A percentile compares a stretch with the other conserved stretches of the same genome.
These are phyloP conservation scores for Sthenelais limicola DNA, from an alignment of 2,888 invertebrate species.

Conservation along the genomic window DNA sequence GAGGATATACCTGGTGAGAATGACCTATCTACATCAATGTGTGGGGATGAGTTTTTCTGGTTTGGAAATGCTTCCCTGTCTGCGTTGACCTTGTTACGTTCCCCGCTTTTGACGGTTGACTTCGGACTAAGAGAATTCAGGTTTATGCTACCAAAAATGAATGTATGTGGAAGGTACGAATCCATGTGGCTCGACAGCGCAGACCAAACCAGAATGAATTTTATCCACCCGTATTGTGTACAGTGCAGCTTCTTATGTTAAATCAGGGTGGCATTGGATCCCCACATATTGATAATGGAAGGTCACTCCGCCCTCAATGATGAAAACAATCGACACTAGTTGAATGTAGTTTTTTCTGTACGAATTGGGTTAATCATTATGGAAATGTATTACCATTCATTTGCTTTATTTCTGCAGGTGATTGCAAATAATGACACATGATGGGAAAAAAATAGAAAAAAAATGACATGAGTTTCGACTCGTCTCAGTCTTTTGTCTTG, in stretches of 20 bases:
- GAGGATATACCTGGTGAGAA: no score
- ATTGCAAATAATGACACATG: conserved; percentile 28
- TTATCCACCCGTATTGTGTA: conserved; percentile 22
- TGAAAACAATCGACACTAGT: conserved; percentile 4
- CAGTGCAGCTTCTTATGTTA: conserved; percentile 26
- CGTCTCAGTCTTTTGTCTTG: conserved; percentile 40
- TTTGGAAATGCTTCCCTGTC: no score
- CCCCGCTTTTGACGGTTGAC: no score
- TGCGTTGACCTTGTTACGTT: no score
- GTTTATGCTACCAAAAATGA: no score
- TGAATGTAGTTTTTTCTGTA: conserved; percentile 32
- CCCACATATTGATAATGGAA: conserved; percentile 16
- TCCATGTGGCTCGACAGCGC: conserved; percentile 22
- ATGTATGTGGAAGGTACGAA: no score
- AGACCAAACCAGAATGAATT: background rate
- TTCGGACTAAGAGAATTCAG: no score
- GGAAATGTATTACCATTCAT: conserved; percentile 28
- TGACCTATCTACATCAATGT: conserved; percentile 30
- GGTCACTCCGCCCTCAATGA: conserved; percentile 4
- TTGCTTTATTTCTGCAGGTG: conserved; percentile 27
- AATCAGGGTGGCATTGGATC: conserved; percentile 16
- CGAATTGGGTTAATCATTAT: conserved; percentile 34
- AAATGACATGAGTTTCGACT: conserved; percentile 32
- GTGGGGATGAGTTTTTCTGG: conserved; percentile 1
- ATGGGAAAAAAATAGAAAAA: conserved; percentile 18